Percentiles rank a stretch among this genome's conserved stretches.
Evolutionary conservation across 1,140 invertebrate genomes (phyloP).

Genomic region (Hormaphis cornu): DNA sequence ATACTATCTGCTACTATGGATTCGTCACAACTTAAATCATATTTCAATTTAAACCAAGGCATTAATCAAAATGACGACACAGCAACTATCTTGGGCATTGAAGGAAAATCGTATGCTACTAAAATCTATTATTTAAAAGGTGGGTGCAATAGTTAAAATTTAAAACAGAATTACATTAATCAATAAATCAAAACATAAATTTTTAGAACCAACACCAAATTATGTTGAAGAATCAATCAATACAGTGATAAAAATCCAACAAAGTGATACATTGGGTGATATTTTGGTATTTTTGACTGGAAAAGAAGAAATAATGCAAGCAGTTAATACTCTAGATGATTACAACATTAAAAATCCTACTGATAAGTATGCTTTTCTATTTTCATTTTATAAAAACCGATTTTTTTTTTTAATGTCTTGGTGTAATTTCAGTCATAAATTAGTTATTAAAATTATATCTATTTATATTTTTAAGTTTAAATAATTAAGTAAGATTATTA

Average conservation of each 20-base stretch:
- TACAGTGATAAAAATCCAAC: slow-evolving; percentile 81
- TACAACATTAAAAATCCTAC: slow-evolving; percentile 50
- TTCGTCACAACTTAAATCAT: slow-evolving; percentile 73
- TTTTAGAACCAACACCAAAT: slow-evolving; percentile 72
- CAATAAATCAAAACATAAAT: not conserved
- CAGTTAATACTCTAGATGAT: slow-evolving; percentile 56
- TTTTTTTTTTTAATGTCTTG: slow-evolving; percentile 29
- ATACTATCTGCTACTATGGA: slow-evolving; percentile 94
- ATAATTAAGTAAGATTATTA: too few relatives aligned
- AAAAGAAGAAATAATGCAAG: slow-evolving; percentile 79
- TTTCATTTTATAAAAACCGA: not conserved
- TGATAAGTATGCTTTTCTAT: slow-evolving; percentile 44
- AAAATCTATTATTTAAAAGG: slow-evolving; percentile 73
- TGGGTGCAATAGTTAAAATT: slow-evolving; percentile 37
- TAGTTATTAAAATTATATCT: too few relatives aligned
- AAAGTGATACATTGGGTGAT: slow-evolving; percentile 70
- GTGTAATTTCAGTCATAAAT: too few relatives aligned
- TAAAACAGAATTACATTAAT: not conserved
- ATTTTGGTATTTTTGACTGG: slow-evolving; percentile 91
- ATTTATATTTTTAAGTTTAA: too few relatives aligned
- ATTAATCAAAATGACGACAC: slow-evolving; percentile 53
- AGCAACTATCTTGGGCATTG: slow-evolving; percentile 73
- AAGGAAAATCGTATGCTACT: slow-evolving; percentile 82
- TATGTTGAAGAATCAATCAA: slow-evolving; percentile 83
- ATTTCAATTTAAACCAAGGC: slow-evolving; percentile 69